Percentiles rank a stretch among this genome's conserved stretches.
These are phyloP conservation scores for Lingula anatina DNA, from an alignment of 2,888 invertebrate species.

Conservation along the genomic window DNA sequence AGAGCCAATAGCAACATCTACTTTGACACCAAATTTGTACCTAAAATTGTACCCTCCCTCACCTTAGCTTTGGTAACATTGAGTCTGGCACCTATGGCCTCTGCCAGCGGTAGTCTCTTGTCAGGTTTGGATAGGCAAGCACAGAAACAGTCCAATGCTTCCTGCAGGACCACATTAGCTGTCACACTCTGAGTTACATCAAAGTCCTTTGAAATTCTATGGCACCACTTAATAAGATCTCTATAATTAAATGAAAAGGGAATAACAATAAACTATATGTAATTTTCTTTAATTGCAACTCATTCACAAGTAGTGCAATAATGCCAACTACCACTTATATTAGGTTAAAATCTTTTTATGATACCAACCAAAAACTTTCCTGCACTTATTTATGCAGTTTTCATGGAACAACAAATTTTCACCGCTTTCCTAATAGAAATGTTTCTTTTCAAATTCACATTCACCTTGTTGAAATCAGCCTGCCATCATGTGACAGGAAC, in stretches of 20 bases:
- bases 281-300: too few species aligned
- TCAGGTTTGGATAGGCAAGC: constrained; percentile 66
- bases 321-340: too few species aligned
- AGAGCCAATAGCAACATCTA: too few species aligned
- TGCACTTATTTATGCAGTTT: too few species aligned
- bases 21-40: too few species aligned
- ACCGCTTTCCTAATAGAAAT: not conserved
- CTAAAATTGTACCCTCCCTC: too few species aligned
- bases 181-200: constrained; percentile 57
- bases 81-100: constrained; percentile 70
- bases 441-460: constrained; percentile 12
- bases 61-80: constrained; percentile 60
- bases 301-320: too few species aligned
- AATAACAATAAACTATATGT: not conserved
- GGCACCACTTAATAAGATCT: constrained; percentile 89
- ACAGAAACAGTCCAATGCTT: constrained; percentile 88
- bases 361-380: too few species aligned
- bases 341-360: too few species aligned
- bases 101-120: constrained; percentile 53
- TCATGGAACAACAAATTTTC: too few species aligned
- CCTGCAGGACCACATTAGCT: constrained; percentile 59
- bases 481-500: constrained; percentile 34
- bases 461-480: constrained; percentile 49
- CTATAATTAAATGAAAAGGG: constrained; percentile 47
- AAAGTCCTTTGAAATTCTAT: constrained; percentile 69